These are phyloP conservation scores for Temnopleurus reevesii DNA, from an alignment of 53 echinoderm and acorn worm species.

Conservation along the genomic window DNA sequence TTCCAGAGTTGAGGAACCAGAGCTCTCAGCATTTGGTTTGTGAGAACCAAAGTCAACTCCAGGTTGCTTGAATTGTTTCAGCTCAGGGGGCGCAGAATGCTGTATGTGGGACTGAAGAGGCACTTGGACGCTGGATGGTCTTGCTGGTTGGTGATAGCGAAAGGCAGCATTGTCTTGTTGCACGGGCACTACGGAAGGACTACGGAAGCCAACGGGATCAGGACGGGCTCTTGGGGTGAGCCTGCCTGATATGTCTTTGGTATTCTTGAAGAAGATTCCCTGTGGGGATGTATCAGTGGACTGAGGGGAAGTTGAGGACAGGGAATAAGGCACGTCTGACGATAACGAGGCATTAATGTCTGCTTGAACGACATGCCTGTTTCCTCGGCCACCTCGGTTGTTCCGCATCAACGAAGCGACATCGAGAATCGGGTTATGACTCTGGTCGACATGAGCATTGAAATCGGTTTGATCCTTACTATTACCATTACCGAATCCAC, in stretches of 20 bases:
- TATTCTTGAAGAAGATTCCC: conserved; percentile 40
- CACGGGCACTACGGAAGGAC: conserved; percentile 38
- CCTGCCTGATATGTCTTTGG: conserved; percentile 65
- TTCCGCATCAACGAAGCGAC: conserved; percentile 90
- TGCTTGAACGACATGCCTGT: conserved; percentile 69
- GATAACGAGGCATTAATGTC: conserved; percentile 72
- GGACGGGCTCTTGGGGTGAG: conserved; percentile 92
- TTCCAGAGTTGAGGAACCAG: conserved; percentile 49
- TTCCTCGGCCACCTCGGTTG: conserved; percentile 61
- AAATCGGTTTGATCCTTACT: conserved; percentile 61
- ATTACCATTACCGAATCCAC: conserved; percentile 94
- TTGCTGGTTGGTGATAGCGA: conserved; percentile 15
- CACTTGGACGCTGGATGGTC: conserved; percentile 60
- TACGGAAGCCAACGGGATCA: conserved; percentile 76
- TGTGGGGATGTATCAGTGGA: conserved; percentile 78
- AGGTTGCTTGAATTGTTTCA: conserved; percentile 15
- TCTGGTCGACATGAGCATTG: conserved; percentile 62
- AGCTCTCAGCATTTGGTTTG: conserved; percentile 49
- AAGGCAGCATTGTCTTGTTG: conserved; percentile 5
- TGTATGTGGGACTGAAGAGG: conserved; percentile 40
- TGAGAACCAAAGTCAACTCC: background rate
- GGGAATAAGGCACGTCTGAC: conserved; percentile 71
- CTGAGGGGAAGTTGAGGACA: conserved; percentile 71
- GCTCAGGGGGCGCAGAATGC: background rate
- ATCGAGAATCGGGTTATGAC: conserved; percentile 76